Conservation (phyloP, 1,140 invertebrate species). For the Pararge aegeria region DNA sequence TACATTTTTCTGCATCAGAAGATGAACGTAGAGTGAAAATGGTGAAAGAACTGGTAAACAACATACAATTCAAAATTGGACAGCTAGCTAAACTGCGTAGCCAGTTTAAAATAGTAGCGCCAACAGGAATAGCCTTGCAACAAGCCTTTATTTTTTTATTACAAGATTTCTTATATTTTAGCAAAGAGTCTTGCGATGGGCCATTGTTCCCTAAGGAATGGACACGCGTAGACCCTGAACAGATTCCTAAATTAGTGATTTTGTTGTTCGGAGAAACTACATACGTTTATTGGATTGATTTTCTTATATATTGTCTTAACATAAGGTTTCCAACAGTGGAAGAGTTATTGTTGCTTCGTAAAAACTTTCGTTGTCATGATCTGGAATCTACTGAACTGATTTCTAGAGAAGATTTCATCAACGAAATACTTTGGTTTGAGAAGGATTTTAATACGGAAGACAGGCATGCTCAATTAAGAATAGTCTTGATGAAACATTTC, state of each 20-base stretch:
- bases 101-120: constrained; percentile 78
- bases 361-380: constrained; percentile 72
- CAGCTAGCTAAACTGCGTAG: constrained; percentile 76
- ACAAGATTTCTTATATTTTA: constrained; percentile 79
- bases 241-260: constrained; percentile 71
- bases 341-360: constrained; percentile 74
- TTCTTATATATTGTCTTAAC: constrained; percentile 81
- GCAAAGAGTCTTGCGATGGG: constrained; percentile 69
- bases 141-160: constrained; percentile 79
- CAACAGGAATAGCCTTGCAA: constrained; percentile 75
- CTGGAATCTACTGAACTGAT: constrained; percentile 64
- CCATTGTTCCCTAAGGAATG: constrained; percentile 76
- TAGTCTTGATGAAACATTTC: constrained; percentile 74
- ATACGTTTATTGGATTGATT: constrained; percentile 82
- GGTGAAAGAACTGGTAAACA: constrained; percentile 40
- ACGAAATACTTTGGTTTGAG: constrained; percentile 81
- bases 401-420: constrained; percentile 56
- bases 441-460: constrained; percentile 49
- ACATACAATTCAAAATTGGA: constrained; percentile 70
- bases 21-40: constrained; percentile 24
- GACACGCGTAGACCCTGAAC: constrained; percentile 70
- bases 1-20: constrained; percentile 48
- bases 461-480: constrained; percentile 45
- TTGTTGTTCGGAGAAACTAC: constrained; percentile 75
- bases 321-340: constrained; percentile 75